Base-by-base conservation (phyloP, 2,888 invertebrate genomes). In the Tethea ocularis region DNA sequence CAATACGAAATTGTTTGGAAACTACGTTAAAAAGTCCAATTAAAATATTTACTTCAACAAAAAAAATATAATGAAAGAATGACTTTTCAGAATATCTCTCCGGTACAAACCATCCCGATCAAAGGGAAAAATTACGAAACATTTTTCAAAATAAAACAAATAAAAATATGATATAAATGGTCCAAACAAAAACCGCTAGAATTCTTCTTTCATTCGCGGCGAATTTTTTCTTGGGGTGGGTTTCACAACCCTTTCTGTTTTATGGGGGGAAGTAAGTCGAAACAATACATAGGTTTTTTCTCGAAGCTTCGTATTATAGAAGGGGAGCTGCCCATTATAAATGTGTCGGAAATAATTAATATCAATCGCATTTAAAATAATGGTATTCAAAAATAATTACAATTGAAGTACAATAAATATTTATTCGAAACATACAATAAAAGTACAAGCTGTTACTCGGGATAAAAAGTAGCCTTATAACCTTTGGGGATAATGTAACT, bases 171-270 rank as follows among this genome's bases (percentile, higher is more conserved):
- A 68, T 46, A 46, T 20, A 68, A 70, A 75, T 74, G 61, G 68
- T 61, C 61, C 61, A 69, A 78, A 79, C 74, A 80, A 76, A 80
- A 82, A 77, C 74, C 68, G 66, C 70, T 69, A 66, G 82, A 85
- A 88, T 89, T 86, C 84, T 86, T 85, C 75, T 67, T 67, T 66
- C 80, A 76, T 84, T 84, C 72, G 77, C 20, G 80, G 80, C 78
- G 77, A 69, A 80, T 83, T 85, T 87, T 88, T 87, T 84, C 83
- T 84, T 82, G 75, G 81, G 84, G 82, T 70, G 75, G 75, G 67
- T 76, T 80, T 78, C 73, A 69, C 81, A 86, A 88, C 88, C 91
- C 91, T 85, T 89, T 83, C 74, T 76, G 70, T 74, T 69, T 62
- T 65, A 77, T 74, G 71, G 67, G 71, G 76, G 68, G 75, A 78